Evolutionary conservation across 2,113 vertebrate species (phyloP).

Genomic region (Pseudonaja textilis): DNA sequence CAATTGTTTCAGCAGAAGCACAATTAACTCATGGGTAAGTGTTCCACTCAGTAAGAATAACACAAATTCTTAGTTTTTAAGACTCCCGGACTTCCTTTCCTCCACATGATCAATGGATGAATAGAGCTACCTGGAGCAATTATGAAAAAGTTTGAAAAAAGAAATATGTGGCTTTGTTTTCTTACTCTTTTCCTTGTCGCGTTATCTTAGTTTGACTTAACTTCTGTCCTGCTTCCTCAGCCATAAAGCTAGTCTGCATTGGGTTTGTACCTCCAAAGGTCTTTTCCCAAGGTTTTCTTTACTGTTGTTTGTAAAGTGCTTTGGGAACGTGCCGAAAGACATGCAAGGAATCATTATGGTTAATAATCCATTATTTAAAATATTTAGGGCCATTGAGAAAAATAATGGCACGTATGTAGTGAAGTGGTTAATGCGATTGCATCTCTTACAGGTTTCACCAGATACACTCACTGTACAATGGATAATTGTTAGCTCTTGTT

Average conservation of each 20-base stretch:
- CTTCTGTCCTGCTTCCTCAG: slow-evolving; percentile 29
- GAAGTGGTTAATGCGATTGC: slow-evolving; percentile 75
- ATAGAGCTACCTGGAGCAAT: background rate
- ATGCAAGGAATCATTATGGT: slow-evolving; percentile 68
- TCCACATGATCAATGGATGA: background rate
- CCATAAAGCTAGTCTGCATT: slow-evolving; percentile 22
- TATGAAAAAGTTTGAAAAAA: slow-evolving; percentile 34
- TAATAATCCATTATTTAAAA: slow-evolving; percentile 71
- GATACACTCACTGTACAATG: slow-evolving; percentile 81
- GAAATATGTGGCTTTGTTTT: slow-evolving; percentile 25
- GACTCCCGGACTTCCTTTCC: background rate
- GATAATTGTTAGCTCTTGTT: slow-evolving; percentile 87
- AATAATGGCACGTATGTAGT: slow-evolving; percentile 69
- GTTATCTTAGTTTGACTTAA: slow-evolving; percentile 39
- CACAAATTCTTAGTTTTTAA: background rate
- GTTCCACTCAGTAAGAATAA: background rate
- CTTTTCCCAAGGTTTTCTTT: slow-evolving; percentile 61
- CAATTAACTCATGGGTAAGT: background rate
- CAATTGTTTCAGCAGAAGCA: background rate
- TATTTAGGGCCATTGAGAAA: slow-evolving; percentile 70
- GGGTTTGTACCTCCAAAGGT: slow-evolving; percentile 52
- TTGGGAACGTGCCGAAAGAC: slow-evolving; percentile 58
- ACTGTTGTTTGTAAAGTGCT: slow-evolving; percentile 65
- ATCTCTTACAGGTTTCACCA: slow-evolving; percentile 78
- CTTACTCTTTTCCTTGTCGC: slow-evolving; percentile 25